A percentile compares a stretch with the other conserved stretches of the same genome.
These are phyloP conservation scores for Loris lydekkerianus DNA, from an alignment of 2,797 vertebrate species.

Conservation along the genomic window DNA sequence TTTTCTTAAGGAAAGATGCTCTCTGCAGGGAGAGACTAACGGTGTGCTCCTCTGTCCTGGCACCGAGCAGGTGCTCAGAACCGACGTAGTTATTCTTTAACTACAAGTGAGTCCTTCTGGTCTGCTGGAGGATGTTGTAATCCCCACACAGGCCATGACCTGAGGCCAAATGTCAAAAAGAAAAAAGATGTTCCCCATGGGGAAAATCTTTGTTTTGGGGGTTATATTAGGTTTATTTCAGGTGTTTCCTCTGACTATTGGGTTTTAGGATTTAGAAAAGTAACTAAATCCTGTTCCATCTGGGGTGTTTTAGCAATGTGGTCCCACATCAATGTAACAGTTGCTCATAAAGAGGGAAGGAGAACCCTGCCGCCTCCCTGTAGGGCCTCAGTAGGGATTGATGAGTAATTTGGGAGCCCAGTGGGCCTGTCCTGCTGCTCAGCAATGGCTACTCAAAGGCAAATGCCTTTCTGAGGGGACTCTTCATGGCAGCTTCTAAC, in stretches of 20 bases:
- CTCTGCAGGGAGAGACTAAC: background rate
- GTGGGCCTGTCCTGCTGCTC: background rate
- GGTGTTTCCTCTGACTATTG: background rate
- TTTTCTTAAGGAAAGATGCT: background rate
- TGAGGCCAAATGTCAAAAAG: background rate
- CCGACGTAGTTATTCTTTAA: background rate
- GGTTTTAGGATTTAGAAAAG: background rate
- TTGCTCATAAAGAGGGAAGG: background rate
- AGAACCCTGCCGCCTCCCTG: background rate
- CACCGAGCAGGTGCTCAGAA: background rate
- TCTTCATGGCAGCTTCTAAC: background rate
- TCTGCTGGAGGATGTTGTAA: background rate
- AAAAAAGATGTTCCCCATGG: background rate
- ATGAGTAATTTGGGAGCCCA: background rate
- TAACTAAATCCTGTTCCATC: background rate
- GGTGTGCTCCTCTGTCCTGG: background rate
- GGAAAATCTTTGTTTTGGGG: background rate
- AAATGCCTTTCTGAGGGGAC: background rate
- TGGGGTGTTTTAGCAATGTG: background rate
- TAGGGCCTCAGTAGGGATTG: background rate
- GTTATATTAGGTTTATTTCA: background rate
- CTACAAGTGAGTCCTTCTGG: background rate
- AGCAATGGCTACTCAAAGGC: background rate
- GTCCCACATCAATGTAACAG: rapidly evolving
- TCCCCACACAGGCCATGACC: background rate